Evolutionary conservation across 2,888 invertebrate genomes (phyloP).

Genomic region (Lithophane leautieri): DNA sequence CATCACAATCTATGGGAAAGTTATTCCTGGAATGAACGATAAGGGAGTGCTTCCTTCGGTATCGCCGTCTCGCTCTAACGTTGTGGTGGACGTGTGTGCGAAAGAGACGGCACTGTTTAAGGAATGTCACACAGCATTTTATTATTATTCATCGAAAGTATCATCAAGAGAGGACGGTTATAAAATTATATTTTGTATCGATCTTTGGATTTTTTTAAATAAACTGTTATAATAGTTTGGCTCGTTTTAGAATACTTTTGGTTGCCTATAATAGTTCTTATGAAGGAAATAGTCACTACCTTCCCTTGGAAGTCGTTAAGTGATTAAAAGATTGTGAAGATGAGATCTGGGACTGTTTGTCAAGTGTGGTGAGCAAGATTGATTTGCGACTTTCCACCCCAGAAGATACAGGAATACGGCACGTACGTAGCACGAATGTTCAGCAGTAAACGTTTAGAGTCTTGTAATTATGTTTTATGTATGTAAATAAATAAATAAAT

Average conservation of each 20-base stretch:
- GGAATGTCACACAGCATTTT: conserved; percentile 86
- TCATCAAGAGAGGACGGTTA: conserved; percentile 68
- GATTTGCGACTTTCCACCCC: background rate
- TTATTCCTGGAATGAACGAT: conserved; percentile 89
- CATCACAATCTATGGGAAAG: conserved; percentile 87
- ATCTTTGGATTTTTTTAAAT: conserved; percentile 41
- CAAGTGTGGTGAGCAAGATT: background rate
- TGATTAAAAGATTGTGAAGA: background rate
- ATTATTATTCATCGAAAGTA: conserved; percentile 86
- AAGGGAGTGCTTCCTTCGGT: conserved; percentile 82
- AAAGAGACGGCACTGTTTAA: conserved; percentile 69
- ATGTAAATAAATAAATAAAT: background rate
- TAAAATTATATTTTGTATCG: conserved; percentile 64
- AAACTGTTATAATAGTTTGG: background rate
- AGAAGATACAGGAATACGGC: background rate
- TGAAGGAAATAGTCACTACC: background rate
- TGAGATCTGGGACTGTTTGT: background rate
- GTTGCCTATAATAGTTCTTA: background rate
- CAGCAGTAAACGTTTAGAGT: background rate
- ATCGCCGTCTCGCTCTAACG: conserved; percentile 69
- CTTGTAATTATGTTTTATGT: conserved; percentile 3
- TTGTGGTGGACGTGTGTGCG: conserved; percentile 22
- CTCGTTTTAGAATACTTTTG: background rate
- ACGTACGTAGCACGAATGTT: background rate
- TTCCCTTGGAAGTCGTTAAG: background rate